Evolutionary conservation across 2,113 vertebrate genomes (phyloP).

Genomic region (Crotalus tigris): DNA sequence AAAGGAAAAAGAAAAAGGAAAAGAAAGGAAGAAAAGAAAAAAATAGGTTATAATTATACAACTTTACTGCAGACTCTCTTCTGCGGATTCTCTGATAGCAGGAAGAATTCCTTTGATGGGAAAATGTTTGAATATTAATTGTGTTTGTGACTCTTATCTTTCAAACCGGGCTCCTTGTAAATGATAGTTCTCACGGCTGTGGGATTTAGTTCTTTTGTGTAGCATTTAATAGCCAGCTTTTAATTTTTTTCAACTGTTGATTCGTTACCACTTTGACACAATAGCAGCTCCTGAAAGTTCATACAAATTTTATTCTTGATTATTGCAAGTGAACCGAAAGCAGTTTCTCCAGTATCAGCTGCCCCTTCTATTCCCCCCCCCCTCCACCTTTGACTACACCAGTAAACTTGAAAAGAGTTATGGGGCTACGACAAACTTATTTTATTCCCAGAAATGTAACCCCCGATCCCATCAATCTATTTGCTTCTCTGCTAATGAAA

Average conservation of each 20-base stretch:
- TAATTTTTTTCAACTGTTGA: not conserved
- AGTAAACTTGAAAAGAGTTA: constrained; percentile 3
- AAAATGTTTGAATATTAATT: constrained; percentile 52
- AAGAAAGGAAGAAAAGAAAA: not conserved
- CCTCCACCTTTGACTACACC: not conserved
- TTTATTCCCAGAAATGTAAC: constrained; percentile 13
- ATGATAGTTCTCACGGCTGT: constrained; percentile 21
- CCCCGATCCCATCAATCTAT: constrained; percentile 51
- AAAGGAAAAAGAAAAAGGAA: not conserved
- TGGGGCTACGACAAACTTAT: constrained; percentile 29
- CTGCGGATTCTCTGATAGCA: constrained; percentile 47
- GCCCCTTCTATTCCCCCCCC: not conserved
- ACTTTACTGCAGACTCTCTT: constrained; percentile 7
- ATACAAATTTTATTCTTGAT: not conserved
- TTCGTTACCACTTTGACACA: not conserved
- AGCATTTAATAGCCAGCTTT: constrained; percentile 37
- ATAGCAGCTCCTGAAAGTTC: constrained; percentile 31
- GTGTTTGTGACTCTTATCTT: constrained; percentile 44
- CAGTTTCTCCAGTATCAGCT: not conserved
- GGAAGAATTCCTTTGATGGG: constrained; percentile 42
- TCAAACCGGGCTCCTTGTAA: constrained; percentile 36
- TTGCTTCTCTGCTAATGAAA: constrained; percentile 56
- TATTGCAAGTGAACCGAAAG: not conserved
- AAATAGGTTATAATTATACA: not conserved
- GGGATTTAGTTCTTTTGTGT: constrained; percentile 40